phyloP scores from a whole-genome alignment of 2,113 vertebrate genomes.

The Pipra filicauda region DNA sequence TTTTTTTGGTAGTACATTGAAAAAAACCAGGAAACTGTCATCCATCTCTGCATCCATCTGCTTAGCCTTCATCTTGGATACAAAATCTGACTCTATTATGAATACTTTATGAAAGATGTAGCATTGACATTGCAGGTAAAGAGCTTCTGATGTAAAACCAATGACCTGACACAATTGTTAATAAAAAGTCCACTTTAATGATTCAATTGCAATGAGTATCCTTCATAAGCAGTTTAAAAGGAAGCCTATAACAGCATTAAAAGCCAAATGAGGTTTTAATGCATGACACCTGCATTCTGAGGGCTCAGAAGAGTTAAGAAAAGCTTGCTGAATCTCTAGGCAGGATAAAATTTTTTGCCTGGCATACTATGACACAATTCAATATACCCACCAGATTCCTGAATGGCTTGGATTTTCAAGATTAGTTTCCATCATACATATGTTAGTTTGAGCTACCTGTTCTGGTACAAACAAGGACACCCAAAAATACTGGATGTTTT shows the following conservation, averaged over 20 bases:
- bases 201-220: slow-evolving; percentile 5
- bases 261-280: not conserved
- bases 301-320: not conserved
- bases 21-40: not conserved
- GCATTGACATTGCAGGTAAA: not conserved
- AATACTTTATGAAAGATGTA: not conserved
- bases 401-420: not conserved
- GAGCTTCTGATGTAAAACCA: slow-evolving; percentile 9
- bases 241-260: not conserved
- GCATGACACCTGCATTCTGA: not conserved
- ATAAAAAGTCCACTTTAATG: slow-evolving; percentile 31
- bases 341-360: not conserved
- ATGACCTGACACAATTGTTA: slow-evolving; percentile 10
- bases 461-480: not conserved
- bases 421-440: not conserved
- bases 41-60: not conserved
- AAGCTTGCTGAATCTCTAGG: not conserved
- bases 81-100: not conserved
- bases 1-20: not conserved
- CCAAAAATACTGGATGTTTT: not conserved
- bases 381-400: not conserved
- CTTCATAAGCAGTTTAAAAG: slow-evolving; percentile 37
- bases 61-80: not conserved
- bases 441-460: not conserved
- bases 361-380: rapidly evolving